Percentiles rank a stretch among this genome's conserved stretches.
phyloP scores from a whole-genome alignment of 2,888 invertebrate genomes.

The Taenaris catops region DNA sequence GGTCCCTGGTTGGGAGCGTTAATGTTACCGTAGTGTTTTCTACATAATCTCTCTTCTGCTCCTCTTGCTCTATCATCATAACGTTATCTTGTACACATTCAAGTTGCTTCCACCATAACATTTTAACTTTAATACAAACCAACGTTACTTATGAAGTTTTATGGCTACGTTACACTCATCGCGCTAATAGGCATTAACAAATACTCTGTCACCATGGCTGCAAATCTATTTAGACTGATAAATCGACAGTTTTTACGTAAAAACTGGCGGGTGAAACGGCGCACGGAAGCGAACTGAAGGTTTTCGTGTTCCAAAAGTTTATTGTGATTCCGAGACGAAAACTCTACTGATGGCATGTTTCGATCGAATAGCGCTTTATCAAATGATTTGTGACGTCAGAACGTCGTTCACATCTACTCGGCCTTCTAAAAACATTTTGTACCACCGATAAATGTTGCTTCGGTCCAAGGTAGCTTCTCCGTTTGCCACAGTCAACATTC shows the following conservation, averaged over 20 bases:
- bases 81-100: slow-evolving; percentile 53
- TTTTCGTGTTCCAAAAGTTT: slow-evolving; percentile 47
- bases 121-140: slow-evolving; percentile 36
- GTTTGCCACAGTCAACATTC: too few relatives aligned
- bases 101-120: slow-evolving; percentile 77
- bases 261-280: slow-evolving; percentile 51
- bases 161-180: slow-evolving; percentile 20
- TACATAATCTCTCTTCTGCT: slow-evolving; percentile 50
- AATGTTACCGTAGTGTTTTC: slow-evolving; percentile 58
- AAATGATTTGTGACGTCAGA: slow-evolving; percentile 63
- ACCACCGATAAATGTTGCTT: too few relatives aligned
- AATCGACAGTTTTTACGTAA: slow-evolving; percentile 33
- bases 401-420: too few relatives aligned
- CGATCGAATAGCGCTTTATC: slow-evolving; percentile 52
- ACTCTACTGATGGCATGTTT: slow-evolving; percentile 50
- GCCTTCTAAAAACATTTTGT: too few relatives aligned
- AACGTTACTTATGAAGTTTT: neutral
- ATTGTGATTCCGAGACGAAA: slow-evolving; percentile 55
- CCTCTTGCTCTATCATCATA: slow-evolving; percentile 64
- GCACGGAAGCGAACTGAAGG: slow-evolving; percentile 59
- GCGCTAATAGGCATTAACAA: slow-evolving; percentile 33
- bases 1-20: slow-evolving; percentile 53
- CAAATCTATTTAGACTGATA: slow-evolving; percentile 39
- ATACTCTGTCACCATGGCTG: slow-evolving; percentile 60
- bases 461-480: too few relatives aligned